Evolutionary conservation across 2,797 vertebrate genomes (phyloP).

Genomic region (Notolepis coatsorum): DNA sequence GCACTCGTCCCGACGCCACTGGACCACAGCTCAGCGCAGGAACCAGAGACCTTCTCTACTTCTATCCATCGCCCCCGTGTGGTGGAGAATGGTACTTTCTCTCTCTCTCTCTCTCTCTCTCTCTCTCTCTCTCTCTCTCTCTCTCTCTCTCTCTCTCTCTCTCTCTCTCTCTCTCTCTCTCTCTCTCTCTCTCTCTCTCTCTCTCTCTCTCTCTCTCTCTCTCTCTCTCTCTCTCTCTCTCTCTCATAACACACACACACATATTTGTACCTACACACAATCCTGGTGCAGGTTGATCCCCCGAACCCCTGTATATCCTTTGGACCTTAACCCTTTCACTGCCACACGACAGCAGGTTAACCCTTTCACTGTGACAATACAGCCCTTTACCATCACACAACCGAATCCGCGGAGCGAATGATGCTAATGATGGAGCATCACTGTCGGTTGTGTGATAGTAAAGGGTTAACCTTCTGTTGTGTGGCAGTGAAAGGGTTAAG

Average conservation of each 20-base stretch:
- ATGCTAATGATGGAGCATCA: no score
- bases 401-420: no score
- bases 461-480: no score
- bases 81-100: slow-evolving; percentile 44
- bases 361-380: no score
- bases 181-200: not conserved
- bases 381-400: no score
- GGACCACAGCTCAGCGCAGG: slow-evolving; percentile 18
- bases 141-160: not conserved
- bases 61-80: slow-evolving; percentile 75
- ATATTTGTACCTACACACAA: not conserved
- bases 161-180: not conserved
- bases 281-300: slow-evolving; percentile 29
- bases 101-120: slow-evolving; percentile 13
- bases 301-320: slow-evolving; percentile 31
- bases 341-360: no score
- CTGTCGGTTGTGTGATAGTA: no score
- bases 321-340: slow-evolving; percentile 29
- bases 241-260: slow-evolving; percentile 10
- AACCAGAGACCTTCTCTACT: slow-evolving; percentile 39
- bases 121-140: not conserved
- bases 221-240: not conserved
- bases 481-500: no score
- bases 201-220: not conserved
- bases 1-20: slow-evolving; percentile 40